Base-by-base conservation (phyloP, 2,888 invertebrate genomes). In the Quadriops clusia region DNA sequence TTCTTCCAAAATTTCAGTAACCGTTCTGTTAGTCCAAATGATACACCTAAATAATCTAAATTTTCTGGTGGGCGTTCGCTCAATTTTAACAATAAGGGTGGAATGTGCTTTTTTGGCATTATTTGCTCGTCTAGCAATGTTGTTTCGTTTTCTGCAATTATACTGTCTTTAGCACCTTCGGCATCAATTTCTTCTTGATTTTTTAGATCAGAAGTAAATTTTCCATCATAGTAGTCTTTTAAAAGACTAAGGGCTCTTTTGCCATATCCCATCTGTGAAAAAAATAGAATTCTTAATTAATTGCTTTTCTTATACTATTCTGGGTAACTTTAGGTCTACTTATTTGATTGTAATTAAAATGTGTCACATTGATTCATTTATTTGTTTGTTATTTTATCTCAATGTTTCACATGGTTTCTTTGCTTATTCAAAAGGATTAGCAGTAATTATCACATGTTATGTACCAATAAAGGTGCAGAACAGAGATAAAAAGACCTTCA, bases 201-300 rank as follows among this genome's bases (percentile, higher is more conserved):
- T 37, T 83, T 79, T 37, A 76, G 77, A 3, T 86, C 53, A 43
- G 75, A 75, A 1, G 77, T 72, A 32, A 83, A 75, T 51, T 83
- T 80, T 2, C 82, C 77, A 41, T 81, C 75, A 56, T 91, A 99
- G 60, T 98, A 99, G 30, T 86, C 74, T 33, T 83, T 77, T 5
- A 98, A 59, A 20, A 95, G 65, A 36, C 77, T 67, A 3, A 99
- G 53, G 0, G 97, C 93, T 32, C 85, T 71, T 36, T 77, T 76
- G 3, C 98, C 98, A 60, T 98, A 99, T 1, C 97, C 97, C 94
- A 95, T 95, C 82, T 89, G 49, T 10, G n/a, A n/a, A n/a, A n/a
- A n/a, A n/a, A n/a, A n/a, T n/a, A n/a, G n/a, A n/a, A n/a, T n/a
- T n/a, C n/a, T n/a, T n/a, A n/a, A n/a, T n/a, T n/a, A n/a, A n/a